These are phyloP conservation scores for Coracias cyanogaster DNA, from an alignment of 2,797 vertebrate genomes.

Conservation along the genomic window DNA sequence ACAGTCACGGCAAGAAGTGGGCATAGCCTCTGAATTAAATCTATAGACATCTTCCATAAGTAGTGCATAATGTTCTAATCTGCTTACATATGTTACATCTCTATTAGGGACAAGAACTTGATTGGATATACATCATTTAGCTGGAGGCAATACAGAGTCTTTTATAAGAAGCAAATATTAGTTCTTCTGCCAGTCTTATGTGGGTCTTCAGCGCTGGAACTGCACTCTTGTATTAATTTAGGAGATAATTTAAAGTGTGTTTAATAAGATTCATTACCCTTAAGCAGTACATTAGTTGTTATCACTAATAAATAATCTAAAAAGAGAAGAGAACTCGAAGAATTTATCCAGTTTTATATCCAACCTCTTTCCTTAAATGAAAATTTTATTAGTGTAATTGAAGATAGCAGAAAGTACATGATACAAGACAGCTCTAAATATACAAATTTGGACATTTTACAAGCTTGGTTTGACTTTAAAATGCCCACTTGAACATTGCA, in stretches of 20 bases:
- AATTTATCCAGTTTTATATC: not conserved
- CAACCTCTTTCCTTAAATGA: not conserved
- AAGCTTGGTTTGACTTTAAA: slow-evolving; percentile 20
- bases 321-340: not conserved
- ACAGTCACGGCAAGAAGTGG: not conserved
- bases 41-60: not conserved
- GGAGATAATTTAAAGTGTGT: slow-evolving; percentile 36
- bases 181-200: not conserved
- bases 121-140: slow-evolving; percentile 37
- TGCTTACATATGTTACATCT: slow-evolving; percentile 11
- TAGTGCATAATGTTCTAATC: not conserved
- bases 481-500: not conserved
- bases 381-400: slow-evolving; percentile 28
- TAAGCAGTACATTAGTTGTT: slow-evolving; percentile 57
- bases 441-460: slow-evolving; percentile 9
- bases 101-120: not conserved
- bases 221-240: slow-evolving; percentile 34
- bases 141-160: not conserved
- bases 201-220: slow-evolving; percentile 20
- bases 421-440: not conserved
- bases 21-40: not conserved
- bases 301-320: slow-evolving; percentile 59
- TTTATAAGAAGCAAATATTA: slow-evolving; percentile 42
- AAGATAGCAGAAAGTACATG: slow-evolving; percentile 8
- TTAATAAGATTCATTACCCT: slow-evolving; percentile 67